phyloP scores from a whole-genome alignment of 2,888 invertebrate genomes.

The Coecobrya sp. region DNA sequence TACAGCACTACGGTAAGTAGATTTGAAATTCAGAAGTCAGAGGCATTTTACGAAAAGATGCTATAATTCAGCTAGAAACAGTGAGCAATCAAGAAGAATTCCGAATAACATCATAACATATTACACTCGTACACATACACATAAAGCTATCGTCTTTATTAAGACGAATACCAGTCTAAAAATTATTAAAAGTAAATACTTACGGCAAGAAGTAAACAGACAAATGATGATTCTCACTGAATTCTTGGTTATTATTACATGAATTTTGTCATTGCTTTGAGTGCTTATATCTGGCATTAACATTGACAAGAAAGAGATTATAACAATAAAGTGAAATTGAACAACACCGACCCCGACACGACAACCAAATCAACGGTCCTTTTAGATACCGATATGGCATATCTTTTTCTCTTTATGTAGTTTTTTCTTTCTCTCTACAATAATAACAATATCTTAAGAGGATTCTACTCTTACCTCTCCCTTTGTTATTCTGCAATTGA shows the following conservation, averaged over 20 bases:
- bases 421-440: neutral
- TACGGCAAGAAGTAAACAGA: neutral
- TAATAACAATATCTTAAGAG: constrained; percentile 68
- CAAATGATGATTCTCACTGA: neutral
- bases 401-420: neutral
- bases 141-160: neutral
- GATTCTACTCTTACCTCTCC: constrained; percentile 56
- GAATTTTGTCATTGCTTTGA: neutral
- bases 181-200: neutral
- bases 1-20: too few relatives aligned
- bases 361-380: constrained; percentile 52
- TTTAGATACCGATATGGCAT: constrained; percentile 62
- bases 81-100: too few relatives aligned
- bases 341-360: constrained; percentile 20
- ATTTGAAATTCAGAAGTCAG: neutral
- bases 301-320: constrained; percentile 40
- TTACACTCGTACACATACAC: too few relatives aligned
- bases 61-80: too few relatives aligned
- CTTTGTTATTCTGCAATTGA: constrained; percentile 58
- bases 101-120: too few relatives aligned
- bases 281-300: neutral
- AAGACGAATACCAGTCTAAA: neutral
- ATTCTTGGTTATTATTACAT: constrained; percentile 18
- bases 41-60: too few relatives aligned
- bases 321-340: constrained; percentile 49